Evolutionary conservation across 2,888 invertebrate species (phyloP).

Genomic region (Drosophila infuscata): DNA sequence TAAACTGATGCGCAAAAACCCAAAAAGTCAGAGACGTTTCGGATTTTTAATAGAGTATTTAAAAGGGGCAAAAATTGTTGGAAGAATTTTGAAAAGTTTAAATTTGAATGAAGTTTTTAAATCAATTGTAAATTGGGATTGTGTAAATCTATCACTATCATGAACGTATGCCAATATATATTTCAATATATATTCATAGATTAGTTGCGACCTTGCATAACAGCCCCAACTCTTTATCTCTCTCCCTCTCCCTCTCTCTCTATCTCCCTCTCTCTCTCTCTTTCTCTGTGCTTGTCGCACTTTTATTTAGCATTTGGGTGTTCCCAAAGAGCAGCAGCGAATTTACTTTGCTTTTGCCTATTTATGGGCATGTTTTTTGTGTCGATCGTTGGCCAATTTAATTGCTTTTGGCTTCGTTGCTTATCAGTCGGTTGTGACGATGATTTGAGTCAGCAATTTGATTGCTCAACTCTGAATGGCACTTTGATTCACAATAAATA

Average conservation of each 20-base stretch:
- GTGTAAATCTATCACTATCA: neutral
- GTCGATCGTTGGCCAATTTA: conserved; percentile 31
- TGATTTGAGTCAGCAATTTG: conserved; percentile 22
- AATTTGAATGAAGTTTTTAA: neutral
- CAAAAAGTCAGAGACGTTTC: neutral
- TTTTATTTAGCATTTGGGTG: conserved; percentile 21
- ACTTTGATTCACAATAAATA: neutral
- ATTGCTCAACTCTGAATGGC: conserved; percentile 24
- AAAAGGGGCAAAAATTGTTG: neutral
- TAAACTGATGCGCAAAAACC: neutral
- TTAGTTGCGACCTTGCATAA: conserved; percentile 62
- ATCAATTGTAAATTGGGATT: neutral
- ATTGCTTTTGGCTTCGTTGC: conserved; percentile 43
- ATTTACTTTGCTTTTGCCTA: conserved; percentile 60
- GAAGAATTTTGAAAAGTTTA: neutral
- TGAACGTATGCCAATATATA: neutral
- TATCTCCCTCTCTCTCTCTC: neutral
- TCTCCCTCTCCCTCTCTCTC: neutral
- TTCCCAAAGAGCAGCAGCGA: conserved; percentile 24
- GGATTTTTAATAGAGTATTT: neutral
- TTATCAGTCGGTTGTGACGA: conserved; percentile 44
- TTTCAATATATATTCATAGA: conserved; percentile 15
- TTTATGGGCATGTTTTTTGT: conserved; percentile 68
- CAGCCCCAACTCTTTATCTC: conserved; percentile 2
- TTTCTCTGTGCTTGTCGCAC: conserved; percentile 13